Conservation (phyloP, 2,888 invertebrate genomes). For the Drosophila bunnanda region DNA sequence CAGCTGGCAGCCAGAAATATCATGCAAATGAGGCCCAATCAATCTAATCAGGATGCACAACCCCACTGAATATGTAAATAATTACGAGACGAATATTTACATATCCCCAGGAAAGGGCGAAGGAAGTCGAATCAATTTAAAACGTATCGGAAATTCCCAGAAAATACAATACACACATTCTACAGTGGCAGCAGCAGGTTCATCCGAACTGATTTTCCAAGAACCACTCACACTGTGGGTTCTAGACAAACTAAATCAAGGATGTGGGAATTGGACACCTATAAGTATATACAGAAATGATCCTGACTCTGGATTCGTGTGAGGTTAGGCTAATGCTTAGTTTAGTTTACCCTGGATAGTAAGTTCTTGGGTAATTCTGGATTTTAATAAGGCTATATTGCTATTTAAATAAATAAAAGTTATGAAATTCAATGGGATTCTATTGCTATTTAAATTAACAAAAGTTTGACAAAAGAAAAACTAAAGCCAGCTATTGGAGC, state of each 20-base stretch:
- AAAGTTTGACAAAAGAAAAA: too few species aligned
- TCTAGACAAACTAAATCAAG: conserved; percentile 11
- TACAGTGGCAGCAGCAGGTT: not conserved
- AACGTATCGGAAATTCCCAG: conserved; percentile 17
- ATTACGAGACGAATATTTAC: conserved; percentile 33
- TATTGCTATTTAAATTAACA: too few species aligned
- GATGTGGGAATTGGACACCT: conserved; percentile 7
- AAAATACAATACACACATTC: conserved; percentile 8
- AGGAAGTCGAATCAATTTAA: conserved; percentile 32
- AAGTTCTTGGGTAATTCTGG: not conserved
- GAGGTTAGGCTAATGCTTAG: not conserved
- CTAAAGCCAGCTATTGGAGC: too few species aligned
- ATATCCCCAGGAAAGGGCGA: conserved; percentile 19
- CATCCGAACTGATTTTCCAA: conserved; percentile 1
- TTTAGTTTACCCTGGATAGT: not conserved
- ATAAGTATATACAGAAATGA: not conserved
- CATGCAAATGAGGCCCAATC: conserved; percentile 45
- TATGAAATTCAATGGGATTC: too few species aligned
- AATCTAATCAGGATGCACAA: conserved; percentile 40
- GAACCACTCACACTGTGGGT: not conserved
- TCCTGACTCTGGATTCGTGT: not conserved
- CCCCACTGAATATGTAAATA: conserved; percentile 43
- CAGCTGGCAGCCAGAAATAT: conserved; percentile 32
- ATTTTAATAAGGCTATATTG: not conserved
- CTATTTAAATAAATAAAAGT: too few species aligned